Conservation (phyloP, 2,888 invertebrate species). For the Chorisops tibialis region DNA sequence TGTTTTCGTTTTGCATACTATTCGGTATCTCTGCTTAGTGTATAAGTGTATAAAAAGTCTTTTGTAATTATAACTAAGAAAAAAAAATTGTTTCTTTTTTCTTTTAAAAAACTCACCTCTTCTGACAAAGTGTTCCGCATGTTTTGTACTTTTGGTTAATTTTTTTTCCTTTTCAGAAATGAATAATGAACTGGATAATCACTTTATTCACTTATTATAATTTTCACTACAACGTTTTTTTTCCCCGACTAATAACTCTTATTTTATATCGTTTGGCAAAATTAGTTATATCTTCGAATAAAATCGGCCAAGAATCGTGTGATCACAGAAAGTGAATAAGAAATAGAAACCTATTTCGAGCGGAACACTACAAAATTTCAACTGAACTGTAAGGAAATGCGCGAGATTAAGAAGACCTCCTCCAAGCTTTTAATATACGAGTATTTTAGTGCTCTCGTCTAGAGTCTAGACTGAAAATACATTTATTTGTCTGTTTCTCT, state of each 20-base stretch:
- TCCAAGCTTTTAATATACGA: background rate
- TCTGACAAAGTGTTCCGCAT: constrained; percentile 34
- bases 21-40: no score
- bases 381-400: constrained; percentile 2
- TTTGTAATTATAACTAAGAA: no score
- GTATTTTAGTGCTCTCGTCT: background rate
- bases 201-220: no score
- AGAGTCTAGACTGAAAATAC: constrained; percentile 1
- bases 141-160: constrained; percentile 4
- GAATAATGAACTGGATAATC: background rate
- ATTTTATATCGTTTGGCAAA: no score
- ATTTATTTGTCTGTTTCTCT: background rate
- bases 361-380: background rate
- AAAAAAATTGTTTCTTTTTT: background rate
- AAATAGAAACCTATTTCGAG: no score
- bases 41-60: no score
- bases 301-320: no score
- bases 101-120: constrained; percentile 31
- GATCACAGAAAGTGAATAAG: no score
- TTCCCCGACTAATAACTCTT: no score
- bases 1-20: background rate
- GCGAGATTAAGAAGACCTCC: background rate
- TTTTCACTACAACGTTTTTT: no score
- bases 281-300: no score
- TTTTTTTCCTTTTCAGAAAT: background rate